Evolutionary conservation across 2,888 invertebrate genomes (phyloP), one percentile per base, ranked within the genome.

Genomic region (Nymphalis c-album): DNA sequence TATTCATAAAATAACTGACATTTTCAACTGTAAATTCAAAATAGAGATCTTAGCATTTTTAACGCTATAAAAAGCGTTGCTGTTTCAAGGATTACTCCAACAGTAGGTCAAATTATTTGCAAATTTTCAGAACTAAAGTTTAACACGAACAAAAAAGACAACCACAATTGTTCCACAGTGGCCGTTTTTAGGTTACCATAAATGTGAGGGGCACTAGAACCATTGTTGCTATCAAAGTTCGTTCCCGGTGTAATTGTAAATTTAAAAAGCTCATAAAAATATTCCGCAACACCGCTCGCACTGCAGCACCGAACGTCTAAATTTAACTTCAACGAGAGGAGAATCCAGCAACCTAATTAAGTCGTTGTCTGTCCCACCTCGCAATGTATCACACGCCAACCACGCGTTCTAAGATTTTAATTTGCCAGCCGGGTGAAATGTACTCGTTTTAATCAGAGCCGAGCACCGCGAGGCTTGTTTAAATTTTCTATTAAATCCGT

Each of bases 401-500:
- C 84, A 84, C 84, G 81, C 83, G 76, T 83, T 81, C 81, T 84
- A 80, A 85, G 85, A 86, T 87, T 89, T 89, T 87, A 90, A 90
- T 90, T 89, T 85, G 81, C 77, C 73, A 77, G 74, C 55, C 77
- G 76, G 73, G 78, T 79, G 80, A 80, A 83, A 82, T 83, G 82
- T 82, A 80, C 82, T 81, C 84, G 86, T 86, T 90, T 90, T 90
- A 91, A 91, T 90, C 90, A 90, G 83, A 76, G 76, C 67, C 78
- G 78, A 77, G 79, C 77, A 81, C 80, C 84, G 74, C 82, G 79
- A 79, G 79, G 77, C 82, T 80, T 85, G 88, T 87, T 89, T 88
- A 82, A 89, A 90, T 90, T 91, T 90, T 88, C 89, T 88, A 90
- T 90, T 91, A 90, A 91, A 83, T 80, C 81, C 78, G 78, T 80